Conservation (phyloP, 1,140 invertebrate species). For the Acromyrmex echinatior region DNA sequence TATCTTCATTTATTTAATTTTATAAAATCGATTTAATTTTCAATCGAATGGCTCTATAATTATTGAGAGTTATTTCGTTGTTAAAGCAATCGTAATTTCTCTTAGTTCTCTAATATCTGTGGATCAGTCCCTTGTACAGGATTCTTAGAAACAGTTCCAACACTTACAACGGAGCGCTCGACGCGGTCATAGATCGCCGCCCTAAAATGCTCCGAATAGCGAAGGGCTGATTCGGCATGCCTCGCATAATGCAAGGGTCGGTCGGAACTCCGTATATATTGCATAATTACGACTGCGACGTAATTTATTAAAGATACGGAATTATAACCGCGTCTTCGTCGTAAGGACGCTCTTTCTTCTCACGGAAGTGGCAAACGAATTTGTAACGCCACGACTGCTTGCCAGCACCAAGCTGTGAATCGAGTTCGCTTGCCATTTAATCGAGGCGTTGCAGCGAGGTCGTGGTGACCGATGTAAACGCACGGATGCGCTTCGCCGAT, state of each 20-base stretch:
- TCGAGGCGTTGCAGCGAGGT: conserved; percentile 39
- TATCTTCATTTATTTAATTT: not conserved
- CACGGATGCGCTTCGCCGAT: conserved; percentile 38
- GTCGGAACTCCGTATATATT: conserved; percentile 20
- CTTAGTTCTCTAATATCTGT: conserved; percentile 39
- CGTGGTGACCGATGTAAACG: conserved; percentile 1
- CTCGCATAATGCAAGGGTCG: conserved; percentile 35
- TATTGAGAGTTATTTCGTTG: conserved; percentile 13
- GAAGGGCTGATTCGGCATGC: conserved; percentile 59
- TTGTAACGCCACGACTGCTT: not conserved
- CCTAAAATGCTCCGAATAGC: conserved; percentile 57
- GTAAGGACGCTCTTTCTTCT: conserved; percentile 11
- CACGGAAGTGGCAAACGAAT: conserved; percentile 36
- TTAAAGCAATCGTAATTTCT: conserved; percentile 21
- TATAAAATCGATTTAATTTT: conserved; percentile 40
- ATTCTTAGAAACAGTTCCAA: conserved; percentile 30
- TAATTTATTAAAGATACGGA: conserved; percentile 58
- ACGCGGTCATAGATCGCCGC: conserved; percentile 38
- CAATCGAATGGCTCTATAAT: not conserved
- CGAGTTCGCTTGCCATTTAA: conserved; percentile 39
- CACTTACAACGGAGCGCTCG: not conserved
- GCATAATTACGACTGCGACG: conserved; percentile 44
- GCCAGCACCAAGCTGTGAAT: not conserved
- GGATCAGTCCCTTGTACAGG: conserved; percentile 30
- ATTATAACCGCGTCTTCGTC: conserved; percentile 34